phyloP scores from a whole-genome alignment of 1,140 invertebrate genomes.

The Nephotettix cincticeps region DNA sequence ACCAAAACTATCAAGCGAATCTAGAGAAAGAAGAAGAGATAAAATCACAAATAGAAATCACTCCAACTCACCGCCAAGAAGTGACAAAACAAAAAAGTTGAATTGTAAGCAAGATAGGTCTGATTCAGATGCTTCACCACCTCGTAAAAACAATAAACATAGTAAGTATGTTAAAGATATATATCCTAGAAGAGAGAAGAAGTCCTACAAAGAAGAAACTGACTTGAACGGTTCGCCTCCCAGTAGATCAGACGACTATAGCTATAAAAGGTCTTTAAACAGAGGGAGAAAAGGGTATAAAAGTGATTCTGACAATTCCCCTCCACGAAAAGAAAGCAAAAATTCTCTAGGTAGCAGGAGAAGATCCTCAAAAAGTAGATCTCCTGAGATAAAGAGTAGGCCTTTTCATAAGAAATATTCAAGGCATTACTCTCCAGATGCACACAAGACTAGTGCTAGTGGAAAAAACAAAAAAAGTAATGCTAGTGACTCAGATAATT shows the following conservation, averaged over 20 bases:
- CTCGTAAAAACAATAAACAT: constrained; percentile 35
- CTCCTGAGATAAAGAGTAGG: neutral
- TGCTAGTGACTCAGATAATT: constrained; percentile 43
- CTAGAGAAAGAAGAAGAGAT: too few relatives aligned
- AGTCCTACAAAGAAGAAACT: neutral
- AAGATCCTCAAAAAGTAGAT: too few relatives aligned
- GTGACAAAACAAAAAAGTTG: constrained; percentile 4
- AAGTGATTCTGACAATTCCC: constrained; percentile 31
- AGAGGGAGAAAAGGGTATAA: constrained; percentile 14
- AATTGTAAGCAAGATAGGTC: constrained; percentile 22
- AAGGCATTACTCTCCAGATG: neutral
- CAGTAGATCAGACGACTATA: too few relatives aligned
- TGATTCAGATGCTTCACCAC: constrained; percentile 31
- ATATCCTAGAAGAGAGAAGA: too few relatives aligned
- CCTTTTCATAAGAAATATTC: constrained; percentile 2
- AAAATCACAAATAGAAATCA: too few relatives aligned
- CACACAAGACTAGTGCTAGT: neutral
- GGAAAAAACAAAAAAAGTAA: neutral
- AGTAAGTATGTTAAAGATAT: too few relatives aligned
- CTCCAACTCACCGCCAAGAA: constrained; percentile 18
- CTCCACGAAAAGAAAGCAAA: constrained; percentile 15
- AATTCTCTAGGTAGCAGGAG: neutral
- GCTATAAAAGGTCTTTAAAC: neutral
- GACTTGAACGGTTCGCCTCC: constrained; percentile 38
- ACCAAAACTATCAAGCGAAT: too few relatives aligned